Evolutionary conservation across 2,888 invertebrate genomes (phyloP).

Genomic region (Hydroisotoma schaefferi): DNA sequence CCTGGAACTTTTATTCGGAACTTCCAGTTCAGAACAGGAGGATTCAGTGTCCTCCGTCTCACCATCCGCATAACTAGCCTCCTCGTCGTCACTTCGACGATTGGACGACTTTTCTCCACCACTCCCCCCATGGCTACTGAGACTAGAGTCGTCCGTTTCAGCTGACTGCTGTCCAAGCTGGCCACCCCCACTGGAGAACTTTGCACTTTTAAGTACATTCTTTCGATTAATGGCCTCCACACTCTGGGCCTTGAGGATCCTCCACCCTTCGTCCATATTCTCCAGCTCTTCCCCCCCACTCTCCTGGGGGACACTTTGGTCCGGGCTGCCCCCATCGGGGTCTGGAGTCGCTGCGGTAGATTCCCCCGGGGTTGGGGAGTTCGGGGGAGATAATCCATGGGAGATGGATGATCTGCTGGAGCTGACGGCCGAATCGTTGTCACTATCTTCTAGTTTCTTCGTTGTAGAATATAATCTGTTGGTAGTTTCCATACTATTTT

Average conservation of each 20-base stretch:
- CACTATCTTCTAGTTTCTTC: slow-evolving; percentile 62
- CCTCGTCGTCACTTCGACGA: slow-evolving; percentile 60
- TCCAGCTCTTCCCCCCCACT: slow-evolving; percentile 23
- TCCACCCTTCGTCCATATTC: slow-evolving; percentile 48
- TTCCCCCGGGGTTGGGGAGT: slow-evolving; percentile 65
- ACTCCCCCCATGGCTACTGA: slow-evolving; percentile 62
- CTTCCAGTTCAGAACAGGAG: slow-evolving; percentile 44
- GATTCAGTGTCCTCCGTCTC: slow-evolving; percentile 48
- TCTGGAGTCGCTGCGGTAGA: slow-evolving; percentile 43
- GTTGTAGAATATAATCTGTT: neutral
- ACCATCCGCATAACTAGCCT: slow-evolving; percentile 46
- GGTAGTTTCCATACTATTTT: slow-evolving; percentile 1
- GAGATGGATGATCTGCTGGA: slow-evolving; percentile 76
- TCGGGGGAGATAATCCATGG: slow-evolving; percentile 69
- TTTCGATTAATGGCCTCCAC: slow-evolving; percentile 80
- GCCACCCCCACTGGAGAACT: slow-evolving; percentile 71
- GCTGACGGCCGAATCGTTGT: slow-evolving; percentile 84
- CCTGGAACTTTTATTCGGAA: slow-evolving; percentile 31
- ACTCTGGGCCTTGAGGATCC: slow-evolving; percentile 72
- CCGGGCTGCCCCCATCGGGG: slow-evolving; percentile 27
- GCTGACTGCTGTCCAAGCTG: neutral
- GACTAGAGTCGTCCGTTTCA: slow-evolving; percentile 61
- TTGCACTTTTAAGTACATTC: slow-evolving; percentile 80
- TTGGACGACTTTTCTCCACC: too few species aligned
- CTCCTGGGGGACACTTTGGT: slow-evolving; percentile 12